Base-by-base conservation (phyloP, 2,797 vertebrate genomes). In the Podarcis siculus region DNA sequence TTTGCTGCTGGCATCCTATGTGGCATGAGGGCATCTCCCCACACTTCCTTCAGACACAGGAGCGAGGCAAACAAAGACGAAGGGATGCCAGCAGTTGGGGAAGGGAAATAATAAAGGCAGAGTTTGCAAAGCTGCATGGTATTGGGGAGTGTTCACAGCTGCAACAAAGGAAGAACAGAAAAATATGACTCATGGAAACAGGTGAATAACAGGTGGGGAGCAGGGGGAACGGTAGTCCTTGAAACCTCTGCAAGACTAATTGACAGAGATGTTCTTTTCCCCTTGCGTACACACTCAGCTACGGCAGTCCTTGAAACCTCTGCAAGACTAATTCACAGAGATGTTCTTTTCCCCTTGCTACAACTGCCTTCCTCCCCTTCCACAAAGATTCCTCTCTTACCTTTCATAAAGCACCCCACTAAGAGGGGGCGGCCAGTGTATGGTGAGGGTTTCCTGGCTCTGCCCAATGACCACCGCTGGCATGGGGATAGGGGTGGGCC, bases 351-450 rank as follows among this genome's bases (percentile, higher is more conserved):
- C 2, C 5, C 1, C 19, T 13, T 17, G 32, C 27, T 4, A 19
- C 42, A 1, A 19, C 7, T 21, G 8, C 30, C 69, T 45, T 4
- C 12, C 7, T 10, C 35, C 23, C 82, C 67, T 75, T 58, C 25
- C 12, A 13, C 45, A 13, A 64, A 12, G 3, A 88, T 17, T n/a
- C 30, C 35, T 5, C 12, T 67, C 90, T 95, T 91, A 99, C 99
- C 99, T 98, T 96, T 98, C 98, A 17, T 98, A 97, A 17, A 99
- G 96, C 37, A 96, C 93, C 0, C 98, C 98, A 1, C 97, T 98
- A 71, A 99, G 92, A 2, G 99, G 98, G 85, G 98, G 97, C 64
- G 98, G 95, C 99, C 98, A 99, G 84, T 98, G 97, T 91, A 99
- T 96, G 21, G 98, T 98, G 90, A 99, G 98, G 30, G 98, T 98